A percentile compares a stretch with the other conserved stretches of the same genome.
phyloP scores from a whole-genome alignment of 2,888 invertebrate species.

The Physocephala rufipes region DNA sequence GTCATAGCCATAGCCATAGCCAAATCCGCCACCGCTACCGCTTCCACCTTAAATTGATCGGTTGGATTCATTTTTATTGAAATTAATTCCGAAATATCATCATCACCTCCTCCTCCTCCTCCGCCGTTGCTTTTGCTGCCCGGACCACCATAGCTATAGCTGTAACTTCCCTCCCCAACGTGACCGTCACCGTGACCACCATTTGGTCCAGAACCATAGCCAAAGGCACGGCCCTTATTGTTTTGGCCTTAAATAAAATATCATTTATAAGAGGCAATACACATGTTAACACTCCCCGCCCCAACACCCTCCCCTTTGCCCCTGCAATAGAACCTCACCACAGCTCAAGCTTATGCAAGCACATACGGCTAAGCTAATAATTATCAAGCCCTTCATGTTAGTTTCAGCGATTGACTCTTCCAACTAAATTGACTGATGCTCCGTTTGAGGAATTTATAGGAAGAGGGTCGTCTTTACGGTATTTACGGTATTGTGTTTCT shows the following conservation, averaged over 20 bases:
- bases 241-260: background rate
- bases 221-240: background rate
- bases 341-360: background rate
- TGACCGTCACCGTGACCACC: constrained; percentile 15
- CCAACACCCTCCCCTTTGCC: too few species aligned
- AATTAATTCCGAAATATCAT: too few species aligned
- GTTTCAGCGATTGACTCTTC: background rate
- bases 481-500: too few species aligned
- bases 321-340: background rate
- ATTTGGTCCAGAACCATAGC: background rate
- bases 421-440: background rate
- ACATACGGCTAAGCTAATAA: background rate
- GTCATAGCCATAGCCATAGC: background rate
- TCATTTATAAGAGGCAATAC: background rate
- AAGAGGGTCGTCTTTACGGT: too few species aligned
- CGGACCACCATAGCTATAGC: constrained; percentile 14
- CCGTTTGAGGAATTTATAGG: background rate
- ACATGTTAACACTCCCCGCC: too few species aligned
- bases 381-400: background rate
- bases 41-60: background rate
- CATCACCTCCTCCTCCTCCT: background rate
- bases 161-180: constrained; percentile 10
- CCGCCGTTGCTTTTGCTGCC: background rate
- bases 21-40: background rate
- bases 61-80: too few species aligned